These are phyloP conservation scores for Xestia rhomboidea DNA, from an alignment of 2,888 invertebrate species.

Conservation along the genomic window DNA sequence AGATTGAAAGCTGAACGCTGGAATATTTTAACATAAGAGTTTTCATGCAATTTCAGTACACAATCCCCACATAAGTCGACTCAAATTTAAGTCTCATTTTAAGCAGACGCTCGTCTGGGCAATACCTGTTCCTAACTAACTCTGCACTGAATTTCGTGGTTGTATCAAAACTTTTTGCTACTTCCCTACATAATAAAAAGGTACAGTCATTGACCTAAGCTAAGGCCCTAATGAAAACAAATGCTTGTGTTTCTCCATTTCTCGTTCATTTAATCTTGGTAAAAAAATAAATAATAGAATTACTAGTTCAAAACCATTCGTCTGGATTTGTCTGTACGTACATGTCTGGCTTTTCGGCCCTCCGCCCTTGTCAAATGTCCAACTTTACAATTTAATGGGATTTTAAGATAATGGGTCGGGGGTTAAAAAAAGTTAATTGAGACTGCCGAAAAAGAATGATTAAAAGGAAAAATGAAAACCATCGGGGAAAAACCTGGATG, in stretches of 20 bases:
- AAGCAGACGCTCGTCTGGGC: neutral
- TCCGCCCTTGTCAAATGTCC: neutral
- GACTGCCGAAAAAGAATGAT: neutral
- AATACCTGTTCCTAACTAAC: neutral
- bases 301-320: neutral
- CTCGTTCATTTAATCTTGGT: conserved; percentile 14
- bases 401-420: neutral
- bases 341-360: neutral
- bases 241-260: conserved; percentile 3
- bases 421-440: neutral
- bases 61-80: neutral
- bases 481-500: too few species aligned
- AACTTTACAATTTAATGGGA: neutral
- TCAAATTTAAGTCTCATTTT: neutral
- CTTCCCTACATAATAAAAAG: neutral
- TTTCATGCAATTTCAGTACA: neutral
- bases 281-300: neutral
- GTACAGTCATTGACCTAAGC: conserved; percentile 11
- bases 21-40: too few species aligned
- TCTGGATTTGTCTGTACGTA: neutral
- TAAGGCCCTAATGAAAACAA: conserved; percentile 24
- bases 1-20: too few species aligned
- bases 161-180: neutral
- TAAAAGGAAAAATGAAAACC: neutral
- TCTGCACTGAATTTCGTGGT: neutral